Evolutionary conservation across 2,797 vertebrate species (phyloP).

Genomic region (Sebastes elongatus): DNA sequence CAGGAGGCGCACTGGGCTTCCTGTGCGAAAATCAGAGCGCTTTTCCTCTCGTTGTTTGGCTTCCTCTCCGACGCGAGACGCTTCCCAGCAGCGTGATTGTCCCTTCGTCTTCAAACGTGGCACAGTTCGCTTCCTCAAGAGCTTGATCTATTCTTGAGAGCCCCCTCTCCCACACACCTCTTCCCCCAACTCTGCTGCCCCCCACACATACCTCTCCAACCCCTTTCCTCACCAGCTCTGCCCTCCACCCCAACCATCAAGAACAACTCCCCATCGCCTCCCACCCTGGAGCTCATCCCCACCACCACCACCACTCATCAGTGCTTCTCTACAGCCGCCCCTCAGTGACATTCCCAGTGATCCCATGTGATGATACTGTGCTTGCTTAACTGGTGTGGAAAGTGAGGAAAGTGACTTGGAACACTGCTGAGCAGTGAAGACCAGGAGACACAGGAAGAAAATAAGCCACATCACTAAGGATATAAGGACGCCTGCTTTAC

Average conservation of each 20-base stretch:
- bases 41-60: slow-evolving; percentile 99
- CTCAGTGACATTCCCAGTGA: slow-evolving; percentile 61
- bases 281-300: slow-evolving; percentile 18
- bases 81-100: slow-evolving; percentile 99
- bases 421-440: slow-evolving; percentile 78
- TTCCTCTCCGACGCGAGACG: slow-evolving; percentile 97
- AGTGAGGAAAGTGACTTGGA: slow-evolving; percentile 59
- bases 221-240: slow-evolving; percentile 62
- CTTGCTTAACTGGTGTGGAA: slow-evolving; percentile 53
- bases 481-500: slow-evolving; percentile 61
- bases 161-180: slow-evolving; percentile 51
- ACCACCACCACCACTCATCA: slow-evolving; percentile 30
- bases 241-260: slow-evolving; percentile 61
- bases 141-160: slow-evolving; percentile 99
- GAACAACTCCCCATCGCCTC: slow-evolving; percentile 43
- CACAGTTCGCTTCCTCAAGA: slow-evolving; percentile 97
- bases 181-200: slow-evolving; percentile 54
- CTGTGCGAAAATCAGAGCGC: slow-evolving; percentile 99
- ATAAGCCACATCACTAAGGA: slow-evolving; percentile 47
- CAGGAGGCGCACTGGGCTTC: slow-evolving; percentile 98
- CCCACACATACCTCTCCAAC: slow-evolving; percentile 66
- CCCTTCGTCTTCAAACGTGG: slow-evolving; percentile 99
- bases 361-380: slow-evolving; percentile 58
- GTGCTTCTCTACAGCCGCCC: slow-evolving; percentile 55
- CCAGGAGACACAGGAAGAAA: slow-evolving; percentile 38